Evolutionary conservation across 2,113 vertebrate species (phyloP).

Genomic region (Vombatus ursinus): DNA sequence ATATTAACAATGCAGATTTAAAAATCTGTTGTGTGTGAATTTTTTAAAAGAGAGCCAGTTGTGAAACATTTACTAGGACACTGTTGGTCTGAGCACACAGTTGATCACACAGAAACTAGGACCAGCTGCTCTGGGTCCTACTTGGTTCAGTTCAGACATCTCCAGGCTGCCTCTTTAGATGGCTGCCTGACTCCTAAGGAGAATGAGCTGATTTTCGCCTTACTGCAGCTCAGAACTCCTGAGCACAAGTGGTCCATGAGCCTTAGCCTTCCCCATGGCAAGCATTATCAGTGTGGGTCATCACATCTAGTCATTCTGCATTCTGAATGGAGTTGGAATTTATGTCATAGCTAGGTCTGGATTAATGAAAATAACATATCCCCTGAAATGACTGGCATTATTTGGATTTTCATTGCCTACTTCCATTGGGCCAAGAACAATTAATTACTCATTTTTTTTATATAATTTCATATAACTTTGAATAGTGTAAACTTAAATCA

Average conservation of each 20-base stretch:
- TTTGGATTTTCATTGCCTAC: neutral
- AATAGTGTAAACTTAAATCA: neutral
- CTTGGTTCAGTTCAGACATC: neutral
- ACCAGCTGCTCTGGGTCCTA: neutral
- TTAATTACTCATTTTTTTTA: neutral
- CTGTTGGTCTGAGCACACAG: neutral
- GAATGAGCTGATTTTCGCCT: neutral
- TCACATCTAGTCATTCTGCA: neutral
- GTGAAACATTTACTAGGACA: neutral
- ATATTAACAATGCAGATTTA: too few relatives aligned
- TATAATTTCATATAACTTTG: neutral
- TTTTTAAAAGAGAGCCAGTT: neutral
- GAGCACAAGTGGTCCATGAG: neutral
- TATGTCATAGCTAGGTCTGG: neutral
- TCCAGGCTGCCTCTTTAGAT: neutral
- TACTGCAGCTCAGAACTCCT: neutral
- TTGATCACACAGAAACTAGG: neutral
- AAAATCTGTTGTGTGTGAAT: too few relatives aligned
- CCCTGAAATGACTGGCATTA: neutral
- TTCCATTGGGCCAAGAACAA: neutral
- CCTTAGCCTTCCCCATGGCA: neutral
- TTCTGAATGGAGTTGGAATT: neutral
- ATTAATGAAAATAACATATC: neutral
- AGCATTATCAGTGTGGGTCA: neutral
- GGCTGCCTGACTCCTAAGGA: neutral